phyloP scores from a whole-genome alignment of 2,888 invertebrate genomes.

The Chymomyza fuscimana region DNA sequence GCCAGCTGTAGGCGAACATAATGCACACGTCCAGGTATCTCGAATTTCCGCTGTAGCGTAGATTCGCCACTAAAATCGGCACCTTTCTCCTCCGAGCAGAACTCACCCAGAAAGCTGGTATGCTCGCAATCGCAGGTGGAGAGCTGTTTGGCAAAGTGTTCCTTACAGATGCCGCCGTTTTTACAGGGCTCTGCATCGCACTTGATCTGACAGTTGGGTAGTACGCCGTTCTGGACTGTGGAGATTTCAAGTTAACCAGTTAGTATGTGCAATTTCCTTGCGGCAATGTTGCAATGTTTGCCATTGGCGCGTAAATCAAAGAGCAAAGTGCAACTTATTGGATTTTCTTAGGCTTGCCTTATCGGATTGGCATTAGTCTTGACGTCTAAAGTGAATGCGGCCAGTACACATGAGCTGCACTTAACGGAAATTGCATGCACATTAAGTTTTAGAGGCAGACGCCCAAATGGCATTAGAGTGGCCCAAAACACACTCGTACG shows the following conservation, averaged over 20 bases:
- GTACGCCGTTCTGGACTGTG: constrained; percentile 84
- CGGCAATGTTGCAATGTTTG: constrained; percentile 14
- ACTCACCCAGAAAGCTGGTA: constrained; percentile 93
- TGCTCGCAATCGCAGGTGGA: constrained; percentile 93
- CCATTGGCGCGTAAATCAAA: constrained; percentile 43
- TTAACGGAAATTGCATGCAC: constrained; percentile 72
- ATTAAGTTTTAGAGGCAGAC: constrained; percentile 55
- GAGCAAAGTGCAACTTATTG: not conserved
- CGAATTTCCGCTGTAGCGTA: constrained; percentile 88
- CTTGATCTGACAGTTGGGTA: constrained; percentile 92
- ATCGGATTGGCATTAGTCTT: constrained; percentile 74
- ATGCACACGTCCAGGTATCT: constrained; percentile 84
- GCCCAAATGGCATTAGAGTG: constrained; percentile 35
- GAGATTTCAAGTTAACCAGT: not conserved
- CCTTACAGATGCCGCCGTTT: constrained; percentile 92
- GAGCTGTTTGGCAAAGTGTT: constrained; percentile 91
- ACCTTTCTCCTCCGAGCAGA: constrained; percentile 93
- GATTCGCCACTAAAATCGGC: constrained; percentile 94
- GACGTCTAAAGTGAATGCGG: constrained; percentile 42
- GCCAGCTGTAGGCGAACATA: constrained; percentile 92
- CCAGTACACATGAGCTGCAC: constrained; percentile 43
- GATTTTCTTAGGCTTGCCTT: constrained; percentile 32
- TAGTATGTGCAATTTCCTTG: constrained; percentile 19
- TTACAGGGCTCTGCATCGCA: constrained; percentile 93
- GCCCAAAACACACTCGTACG: not conserved